These are phyloP conservation scores for Condylura cristata DNA, from an alignment of 2,113 vertebrate genomes.

Conservation along the genomic window DNA sequence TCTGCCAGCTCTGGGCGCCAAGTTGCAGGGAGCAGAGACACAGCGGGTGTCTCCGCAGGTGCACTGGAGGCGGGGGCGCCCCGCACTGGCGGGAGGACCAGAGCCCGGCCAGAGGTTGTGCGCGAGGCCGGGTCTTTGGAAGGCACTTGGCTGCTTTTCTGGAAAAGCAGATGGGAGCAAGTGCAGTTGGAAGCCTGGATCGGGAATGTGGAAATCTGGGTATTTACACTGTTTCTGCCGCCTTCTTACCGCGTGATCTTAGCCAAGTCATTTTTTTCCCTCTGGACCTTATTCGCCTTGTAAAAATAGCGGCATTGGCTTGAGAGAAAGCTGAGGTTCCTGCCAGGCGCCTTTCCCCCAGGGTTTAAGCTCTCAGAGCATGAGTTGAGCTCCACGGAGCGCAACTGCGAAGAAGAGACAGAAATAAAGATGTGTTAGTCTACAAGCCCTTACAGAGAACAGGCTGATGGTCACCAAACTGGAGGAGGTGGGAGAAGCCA, in stretches of 20 bases:
- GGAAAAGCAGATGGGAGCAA: background rate
- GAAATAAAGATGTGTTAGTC: background rate
- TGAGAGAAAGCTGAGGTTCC: background rate
- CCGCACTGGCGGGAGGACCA: background rate
- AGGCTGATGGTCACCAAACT: background rate
- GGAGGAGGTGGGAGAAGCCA: background rate
- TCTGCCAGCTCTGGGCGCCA: constrained; percentile 31
- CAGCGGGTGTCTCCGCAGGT: no score
- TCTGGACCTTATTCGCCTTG: background rate
- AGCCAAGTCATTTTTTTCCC: background rate
- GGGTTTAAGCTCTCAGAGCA: background rate
- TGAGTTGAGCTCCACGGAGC: background rate
- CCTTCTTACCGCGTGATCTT: background rate
- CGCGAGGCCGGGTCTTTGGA: constrained; percentile 6
- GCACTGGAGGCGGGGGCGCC: background rate
- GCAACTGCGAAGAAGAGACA: background rate
- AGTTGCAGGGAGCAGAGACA: background rate
- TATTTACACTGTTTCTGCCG: background rate
- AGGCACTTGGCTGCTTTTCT: constrained; percentile 12
- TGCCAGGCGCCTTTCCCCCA: background rate
- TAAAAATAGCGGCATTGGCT: background rate
- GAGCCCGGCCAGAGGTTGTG: background rate
- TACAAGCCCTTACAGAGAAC: background rate
- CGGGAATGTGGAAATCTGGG: background rate
- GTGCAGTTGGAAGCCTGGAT: background rate